A percentile compares a stretch with the other conserved stretches of the same genome.
phyloP scores from a whole-genome alignment of 1,140 invertebrate species.

The Zelostemma sp. region DNA sequence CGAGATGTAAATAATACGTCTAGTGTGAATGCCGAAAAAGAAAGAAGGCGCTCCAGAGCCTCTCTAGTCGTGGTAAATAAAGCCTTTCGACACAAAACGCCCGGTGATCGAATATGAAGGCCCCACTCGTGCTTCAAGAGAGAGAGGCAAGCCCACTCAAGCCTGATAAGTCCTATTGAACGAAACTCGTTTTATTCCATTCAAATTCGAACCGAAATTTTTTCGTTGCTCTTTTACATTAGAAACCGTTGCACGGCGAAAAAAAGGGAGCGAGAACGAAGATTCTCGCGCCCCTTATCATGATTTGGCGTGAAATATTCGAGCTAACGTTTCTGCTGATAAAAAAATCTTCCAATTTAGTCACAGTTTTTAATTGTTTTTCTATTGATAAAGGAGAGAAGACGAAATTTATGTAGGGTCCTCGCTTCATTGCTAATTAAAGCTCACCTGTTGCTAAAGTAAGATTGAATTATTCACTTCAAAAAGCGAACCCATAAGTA shows the following conservation, averaged over 20 bases:
- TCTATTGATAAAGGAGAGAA: no score
- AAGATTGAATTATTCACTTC: not conserved
- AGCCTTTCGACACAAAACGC: not conserved
- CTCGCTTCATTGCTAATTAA: not conserved
- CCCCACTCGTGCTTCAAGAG: not conserved
- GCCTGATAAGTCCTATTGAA: conserved; percentile 1
- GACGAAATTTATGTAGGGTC: no score
- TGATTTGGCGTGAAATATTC: no score
- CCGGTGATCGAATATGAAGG: not conserved
- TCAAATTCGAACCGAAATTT: not conserved
- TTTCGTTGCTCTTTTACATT: not conserved
- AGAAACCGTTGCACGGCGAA: no score
- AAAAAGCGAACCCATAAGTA: no score
- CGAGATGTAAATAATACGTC: conserved; percentile 8
- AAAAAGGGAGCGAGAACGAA: no score
- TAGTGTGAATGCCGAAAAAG: not conserved
- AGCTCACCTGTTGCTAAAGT: not conserved
- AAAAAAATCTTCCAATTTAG: no score
- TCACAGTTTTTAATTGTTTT: no score
- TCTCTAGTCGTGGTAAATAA: conserved; percentile 7
- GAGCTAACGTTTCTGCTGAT: no score
- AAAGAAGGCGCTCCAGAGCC: not conserved
- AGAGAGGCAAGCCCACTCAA: not conserved
- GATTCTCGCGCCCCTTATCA: no score
- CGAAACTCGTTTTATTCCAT: not conserved